Conservation (phyloP, 2,888 invertebrate genomes). For the Leptinotarsa peninsularis region DNA sequence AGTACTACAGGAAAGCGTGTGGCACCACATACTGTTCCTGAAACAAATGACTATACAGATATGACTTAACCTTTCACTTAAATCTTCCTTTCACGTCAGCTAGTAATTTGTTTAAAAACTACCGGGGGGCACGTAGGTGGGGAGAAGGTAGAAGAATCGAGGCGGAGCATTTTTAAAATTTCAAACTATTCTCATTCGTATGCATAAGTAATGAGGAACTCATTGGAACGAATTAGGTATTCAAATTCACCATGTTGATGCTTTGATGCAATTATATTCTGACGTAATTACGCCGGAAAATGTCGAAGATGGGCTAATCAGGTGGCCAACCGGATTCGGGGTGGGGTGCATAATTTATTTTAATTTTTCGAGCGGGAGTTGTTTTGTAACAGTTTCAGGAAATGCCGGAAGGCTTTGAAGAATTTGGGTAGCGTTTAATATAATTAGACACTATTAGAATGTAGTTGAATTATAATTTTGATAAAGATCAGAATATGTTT, state of each 20-base stretch:
- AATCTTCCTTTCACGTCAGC: slow-evolving; percentile 24
- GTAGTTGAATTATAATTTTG: slow-evolving; percentile 18
- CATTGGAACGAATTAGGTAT: slow-evolving; percentile 25
- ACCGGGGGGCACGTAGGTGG: slow-evolving; percentile 44
- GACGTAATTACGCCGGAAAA: slow-evolving; percentile 23
- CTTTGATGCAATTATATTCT: slow-evolving; percentile 20
- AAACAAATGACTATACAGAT: slow-evolving; percentile 39
- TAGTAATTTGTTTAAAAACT: slow-evolving; percentile 30
- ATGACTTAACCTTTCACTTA: slow-evolving; percentile 31
- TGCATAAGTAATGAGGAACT: slow-evolving; percentile 11
- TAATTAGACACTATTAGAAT: background rate
- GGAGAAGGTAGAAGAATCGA: slow-evolving; percentile 62
- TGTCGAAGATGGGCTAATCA: slow-evolving; percentile 19
- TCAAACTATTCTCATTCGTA: slow-evolving; percentile 19
- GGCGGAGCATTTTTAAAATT: slow-evolving; percentile 26
- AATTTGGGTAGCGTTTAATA: slow-evolving; percentile 19
- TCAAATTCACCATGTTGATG: slow-evolving; percentile 28
- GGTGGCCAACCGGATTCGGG: slow-evolving; percentile 21
- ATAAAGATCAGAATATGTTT: slow-evolving; percentile 2
- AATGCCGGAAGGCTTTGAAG: slow-evolving; percentile 10
- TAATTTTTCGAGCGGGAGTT: slow-evolving; percentile 3
- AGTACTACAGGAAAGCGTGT: slow-evolving; percentile 26
- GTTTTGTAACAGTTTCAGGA: slow-evolving; percentile 16
- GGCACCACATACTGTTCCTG: slow-evolving; percentile 41
- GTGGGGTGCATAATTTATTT: slow-evolving; percentile 26